phyloP scores from a whole-genome alignment of 92 coral and sea anemone species.

The Desmophyllum pertusum region DNA sequence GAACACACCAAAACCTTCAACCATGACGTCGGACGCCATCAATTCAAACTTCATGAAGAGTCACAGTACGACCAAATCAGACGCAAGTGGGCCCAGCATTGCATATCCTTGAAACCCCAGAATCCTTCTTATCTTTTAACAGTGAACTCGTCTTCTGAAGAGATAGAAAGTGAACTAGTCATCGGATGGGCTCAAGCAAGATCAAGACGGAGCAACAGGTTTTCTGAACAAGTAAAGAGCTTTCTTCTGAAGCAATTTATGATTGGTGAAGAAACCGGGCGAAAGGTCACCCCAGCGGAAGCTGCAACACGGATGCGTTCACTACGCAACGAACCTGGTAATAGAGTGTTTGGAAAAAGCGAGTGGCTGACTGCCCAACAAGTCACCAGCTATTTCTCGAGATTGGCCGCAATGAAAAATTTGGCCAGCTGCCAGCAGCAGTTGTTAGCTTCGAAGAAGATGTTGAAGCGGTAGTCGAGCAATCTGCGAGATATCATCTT shows the following conservation, averaged over 20 bases:
- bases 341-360: slow-evolving; percentile 28
- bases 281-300: slow-evolving; percentile 49
- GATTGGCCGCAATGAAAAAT: slow-evolving; percentile 37
- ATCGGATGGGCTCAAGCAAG: slow-evolving; percentile 39
- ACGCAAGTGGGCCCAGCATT: slow-evolving; percentile 54
- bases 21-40: slow-evolving; percentile 46
- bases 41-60: slow-evolving; percentile 47
- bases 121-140: slow-evolving; percentile 3
- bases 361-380: slow-evolving; percentile 57
- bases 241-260: slow-evolving; percentile 49
- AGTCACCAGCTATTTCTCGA: slow-evolving; percentile 49
- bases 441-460: slow-evolving; percentile 25
- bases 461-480: slow-evolving; percentile 23
- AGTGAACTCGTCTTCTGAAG: not conserved
- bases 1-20: slow-evolving; percentile 20
- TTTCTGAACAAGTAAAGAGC: slow-evolving; percentile 37
- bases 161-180: not conserved
- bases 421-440: slow-evolving; percentile 39
- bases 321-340: slow-evolving; percentile 20
- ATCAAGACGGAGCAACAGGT: slow-evolving; percentile 32
- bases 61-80: slow-evolving; percentile 55
- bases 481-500: slow-evolving; percentile 8
- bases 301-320: slow-evolving; percentile 45
- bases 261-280: slow-evolving; percentile 59
- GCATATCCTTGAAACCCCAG: slow-evolving; percentile 40